phyloP scores from a whole-genome alignment of 2,797 vertebrate genomes.

The Malurus splendens region DNA sequence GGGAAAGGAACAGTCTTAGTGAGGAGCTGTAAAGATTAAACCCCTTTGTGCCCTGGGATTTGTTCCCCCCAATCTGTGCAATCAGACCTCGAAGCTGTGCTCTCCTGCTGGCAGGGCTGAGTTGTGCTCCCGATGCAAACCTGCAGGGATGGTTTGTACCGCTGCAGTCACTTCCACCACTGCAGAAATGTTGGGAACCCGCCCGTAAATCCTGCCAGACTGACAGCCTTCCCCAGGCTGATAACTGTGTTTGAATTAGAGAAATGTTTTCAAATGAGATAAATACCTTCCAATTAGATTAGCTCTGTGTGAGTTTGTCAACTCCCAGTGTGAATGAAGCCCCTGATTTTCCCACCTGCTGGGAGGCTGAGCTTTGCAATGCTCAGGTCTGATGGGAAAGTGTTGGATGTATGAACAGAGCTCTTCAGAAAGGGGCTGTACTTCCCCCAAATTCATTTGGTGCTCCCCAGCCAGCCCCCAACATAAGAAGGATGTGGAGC shows the following conservation, averaged over 20 bases:
- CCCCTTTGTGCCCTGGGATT: not conserved
- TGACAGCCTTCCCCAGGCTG: not conserved
- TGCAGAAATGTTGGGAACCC: not conserved
- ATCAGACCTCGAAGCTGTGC: not conserved
- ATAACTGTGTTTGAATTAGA: not conserved
- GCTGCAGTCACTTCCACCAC: not conserved
- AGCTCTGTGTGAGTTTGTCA: not conserved
- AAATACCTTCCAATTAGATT: not conserved
- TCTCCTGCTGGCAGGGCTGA: not conserved
- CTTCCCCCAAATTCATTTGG: not conserved
- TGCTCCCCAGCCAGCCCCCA: not conserved
- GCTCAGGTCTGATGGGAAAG: not conserved
- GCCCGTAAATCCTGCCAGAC: not conserved
- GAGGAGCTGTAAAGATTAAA: not conserved
- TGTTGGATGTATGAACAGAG: not conserved
- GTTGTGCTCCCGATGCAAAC: not conserved
- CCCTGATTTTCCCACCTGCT: not conserved
- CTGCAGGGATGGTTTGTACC: not conserved
- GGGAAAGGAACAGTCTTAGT: not conserved
- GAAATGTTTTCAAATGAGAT: not conserved
- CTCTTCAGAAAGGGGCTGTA: not conserved
- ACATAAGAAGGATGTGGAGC: not conserved
- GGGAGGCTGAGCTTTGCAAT: not conserved
- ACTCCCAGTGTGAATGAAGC: not conserved
- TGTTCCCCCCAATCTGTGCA: not conserved